phyloP scores from a whole-genome alignment of 1,140 invertebrate species.

The Armadillidium nasatum region DNA sequence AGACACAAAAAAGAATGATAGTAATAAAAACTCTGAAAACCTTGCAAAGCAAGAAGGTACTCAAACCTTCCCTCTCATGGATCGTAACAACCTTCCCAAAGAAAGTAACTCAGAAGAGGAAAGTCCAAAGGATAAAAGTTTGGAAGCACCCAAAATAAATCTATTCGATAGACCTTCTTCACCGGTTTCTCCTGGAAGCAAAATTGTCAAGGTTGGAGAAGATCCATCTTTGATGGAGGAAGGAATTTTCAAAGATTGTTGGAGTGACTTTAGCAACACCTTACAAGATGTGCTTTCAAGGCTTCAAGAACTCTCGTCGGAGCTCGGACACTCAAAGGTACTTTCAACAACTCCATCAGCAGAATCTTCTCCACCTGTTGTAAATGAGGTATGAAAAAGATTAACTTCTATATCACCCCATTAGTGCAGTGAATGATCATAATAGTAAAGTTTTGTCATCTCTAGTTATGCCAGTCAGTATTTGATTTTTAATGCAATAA shows the following conservation, averaged over 20 bases:
- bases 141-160: slow-evolving; percentile 23
- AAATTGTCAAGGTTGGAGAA: slow-evolving; percentile 36
- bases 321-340: slow-evolving; percentile 30
- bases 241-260: slow-evolving; percentile 44
- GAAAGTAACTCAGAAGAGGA: background rate
- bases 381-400: background rate
- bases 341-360: background rate
- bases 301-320: slow-evolving; percentile 40
- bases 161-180: slow-evolving; percentile 17
- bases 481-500: too few relatives aligned
- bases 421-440: too few relatives aligned
- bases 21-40: too few relatives aligned
- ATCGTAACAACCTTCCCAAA: too few relatives aligned
- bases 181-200: slow-evolving; percentile 11
- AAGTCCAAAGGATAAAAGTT: background rate
- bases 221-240: slow-evolving; percentile 41
- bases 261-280: slow-evolving; percentile 43
- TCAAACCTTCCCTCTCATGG: too few relatives aligned
- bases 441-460: too few relatives aligned
- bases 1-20: too few relatives aligned
- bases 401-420: too few relatives aligned
- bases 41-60: too few relatives aligned
- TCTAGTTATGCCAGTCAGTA: too few relatives aligned
- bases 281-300: slow-evolving; percentile 41
- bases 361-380: background rate